Base-by-base conservation (phyloP, 1,140 invertebrate genomes). In the Sycophila sp. region DNA sequence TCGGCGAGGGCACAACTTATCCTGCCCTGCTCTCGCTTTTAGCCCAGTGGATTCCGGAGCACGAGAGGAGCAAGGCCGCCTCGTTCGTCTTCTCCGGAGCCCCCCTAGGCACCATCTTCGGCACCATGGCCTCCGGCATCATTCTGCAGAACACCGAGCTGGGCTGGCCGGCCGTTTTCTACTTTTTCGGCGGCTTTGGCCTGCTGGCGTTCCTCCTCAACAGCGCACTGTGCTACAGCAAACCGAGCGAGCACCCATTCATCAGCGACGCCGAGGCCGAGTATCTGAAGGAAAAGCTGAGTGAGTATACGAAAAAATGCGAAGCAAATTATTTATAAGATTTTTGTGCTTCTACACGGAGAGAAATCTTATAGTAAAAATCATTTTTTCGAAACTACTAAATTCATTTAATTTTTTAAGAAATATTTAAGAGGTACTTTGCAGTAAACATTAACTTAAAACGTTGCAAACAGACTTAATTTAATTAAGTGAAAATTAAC, bases 241-340 rank as follows among this genome's bases (percentile, higher is more conserved):
- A 92, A 71, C 96, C 96, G 10, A 87, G 88, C n/a, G 86, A 89
- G 19, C 94, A 98, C 89, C 94, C 94, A 5, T 92, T 91, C 70
- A 97, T 98, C 76, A 91, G 90, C 28, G 90, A 92, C 28, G 85
- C 89, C 38, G 96, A 98, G 82, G 88, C 88, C 49, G 87, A 91
- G 38, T 96, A 92, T 80, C 89, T 98, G 4, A 85, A 89, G 56
- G 87, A 89, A 73, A 88, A 91, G 70, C 81, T 92, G 4, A 90
- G 90, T 64, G 88, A 89, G 55, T 87, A 91, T n/a, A n/a, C n/a
- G n/a, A n/a, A n/a, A n/a, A n/a, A n/a, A n/a, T n/a, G n/a, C n/a
- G n/a, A n/a, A n/a, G n/a, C n/a, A n/a, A n/a, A n/a, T n/a, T n/a
- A n/a, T n/a, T n/a, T n/a, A n/a, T n/a, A n/a, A n/a, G n/a, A n/a